phyloP scores from a whole-genome alignment of 2,888 invertebrate species.

The Synergus japonicus region DNA sequence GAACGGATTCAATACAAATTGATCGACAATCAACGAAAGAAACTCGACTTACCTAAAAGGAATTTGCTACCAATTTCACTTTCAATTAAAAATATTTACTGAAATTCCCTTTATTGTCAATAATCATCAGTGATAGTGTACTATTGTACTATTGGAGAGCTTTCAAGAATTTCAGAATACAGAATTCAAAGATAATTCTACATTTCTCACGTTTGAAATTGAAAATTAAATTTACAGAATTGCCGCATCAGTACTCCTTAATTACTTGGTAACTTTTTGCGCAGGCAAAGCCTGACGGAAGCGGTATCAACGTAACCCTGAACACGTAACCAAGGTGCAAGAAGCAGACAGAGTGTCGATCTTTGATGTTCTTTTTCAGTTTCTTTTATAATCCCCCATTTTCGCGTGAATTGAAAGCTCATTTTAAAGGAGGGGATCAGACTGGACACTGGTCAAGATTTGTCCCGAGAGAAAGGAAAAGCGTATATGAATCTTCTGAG shows the following conservation, averaged over 20 bases:
- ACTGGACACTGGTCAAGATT: not conserved
- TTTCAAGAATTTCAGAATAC: too few relatives aligned
- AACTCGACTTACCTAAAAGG: conserved; percentile 25
- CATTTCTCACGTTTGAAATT: too few relatives aligned
- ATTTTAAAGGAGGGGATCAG: not conserved
- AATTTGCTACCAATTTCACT: not conserved
- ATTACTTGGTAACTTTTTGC: not conserved
- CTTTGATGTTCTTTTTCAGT: not conserved
- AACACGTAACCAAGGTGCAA: not conserved
- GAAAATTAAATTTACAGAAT: too few relatives aligned
- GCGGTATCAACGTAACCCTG: not conserved
- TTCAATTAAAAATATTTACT: not conserved
- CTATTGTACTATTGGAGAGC: too few relatives aligned
- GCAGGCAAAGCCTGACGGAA: not conserved
- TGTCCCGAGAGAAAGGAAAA: not conserved
- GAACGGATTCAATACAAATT: conserved; percentile 32
- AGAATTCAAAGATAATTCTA: too few relatives aligned
- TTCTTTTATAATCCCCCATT: not conserved
- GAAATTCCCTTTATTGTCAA: not conserved
- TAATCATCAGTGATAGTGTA: not conserved
- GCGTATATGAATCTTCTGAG: not conserved
- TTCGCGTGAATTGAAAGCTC: not conserved
- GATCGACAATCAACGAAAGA: conserved; percentile 30
- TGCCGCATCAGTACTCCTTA: too few relatives aligned
- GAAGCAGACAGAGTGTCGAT: not conserved